Conservation (phyloP, 2,888 invertebrate genomes). For the Argyresthia albistria region DNA sequence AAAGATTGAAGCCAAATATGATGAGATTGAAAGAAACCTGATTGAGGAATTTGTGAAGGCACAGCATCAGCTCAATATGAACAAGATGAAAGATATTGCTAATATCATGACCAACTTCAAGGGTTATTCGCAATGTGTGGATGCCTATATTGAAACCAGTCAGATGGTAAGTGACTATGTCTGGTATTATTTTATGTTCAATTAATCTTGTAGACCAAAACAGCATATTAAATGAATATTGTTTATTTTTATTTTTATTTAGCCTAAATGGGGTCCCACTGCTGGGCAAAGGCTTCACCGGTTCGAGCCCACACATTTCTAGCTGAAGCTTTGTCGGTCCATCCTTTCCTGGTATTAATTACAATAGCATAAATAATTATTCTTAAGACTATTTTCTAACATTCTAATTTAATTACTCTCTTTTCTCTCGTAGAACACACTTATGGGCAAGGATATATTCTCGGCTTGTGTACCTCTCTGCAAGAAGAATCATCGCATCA, state of each 20-base stretch:
- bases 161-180: conserved; percentile 79
- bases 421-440: conserved; percentile 77
- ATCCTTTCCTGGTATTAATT: too few relatives aligned
- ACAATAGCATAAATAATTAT: too few relatives aligned
- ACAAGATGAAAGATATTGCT: conserved; percentile 94
- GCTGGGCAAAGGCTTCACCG: too few relatives aligned
- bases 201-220: too few relatives aligned
- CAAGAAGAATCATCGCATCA: conserved; percentile 86
- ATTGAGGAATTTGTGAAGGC: conserved; percentile 96
- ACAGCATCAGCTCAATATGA: conserved; percentile 87
- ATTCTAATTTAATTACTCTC: too few relatives aligned
- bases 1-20: conserved; percentile 90
- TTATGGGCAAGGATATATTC: conserved; percentile 91
- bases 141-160: conserved; percentile 97
- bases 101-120: conserved; percentile 95
- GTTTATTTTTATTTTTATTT: too few relatives aligned
- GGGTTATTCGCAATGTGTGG: conserved; percentile 95
- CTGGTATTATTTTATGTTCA: not conserved
- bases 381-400: too few relatives aligned
- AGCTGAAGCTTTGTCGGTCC: too few relatives aligned
- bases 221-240: too few relatives aligned
- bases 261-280: too few relatives aligned
- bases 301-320: too few relatives aligned
- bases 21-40: conserved; percentile 88
- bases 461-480: conserved; percentile 91